A percentile compares a stretch with the other conserved stretches of the same genome.
phyloP scores from a whole-genome alignment of 2,888 invertebrate species.

The Lottia scabra region DNA sequence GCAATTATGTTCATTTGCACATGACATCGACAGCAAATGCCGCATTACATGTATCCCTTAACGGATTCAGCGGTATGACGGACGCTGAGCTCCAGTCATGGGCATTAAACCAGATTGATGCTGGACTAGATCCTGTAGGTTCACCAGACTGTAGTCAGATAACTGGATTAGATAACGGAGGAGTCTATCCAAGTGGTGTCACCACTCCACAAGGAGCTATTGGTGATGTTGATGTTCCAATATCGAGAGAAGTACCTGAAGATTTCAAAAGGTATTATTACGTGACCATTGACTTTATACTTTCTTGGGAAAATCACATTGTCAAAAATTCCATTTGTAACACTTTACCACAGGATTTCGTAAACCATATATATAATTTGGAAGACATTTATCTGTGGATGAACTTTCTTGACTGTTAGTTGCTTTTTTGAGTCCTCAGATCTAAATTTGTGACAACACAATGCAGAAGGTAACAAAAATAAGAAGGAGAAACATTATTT shows the following conservation, averaged over 20 bases:
- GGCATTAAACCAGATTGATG: constrained; percentile 33
- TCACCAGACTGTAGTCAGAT: constrained; percentile 27
- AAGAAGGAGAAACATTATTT: too few species aligned
- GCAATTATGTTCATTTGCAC: constrained; percentile 38
- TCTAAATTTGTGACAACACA: too few species aligned
- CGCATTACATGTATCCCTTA: constrained; percentile 21
- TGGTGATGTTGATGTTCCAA: constrained; percentile 40
- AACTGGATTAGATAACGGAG: constrained; percentile 28
- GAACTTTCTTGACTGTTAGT: too few species aligned
- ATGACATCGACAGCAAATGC: constrained; percentile 41
- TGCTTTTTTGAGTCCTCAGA: too few species aligned
- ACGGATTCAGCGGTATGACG: constrained; percentile 17
- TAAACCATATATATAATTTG: too few species aligned
- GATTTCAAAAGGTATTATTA: constrained; percentile 41
- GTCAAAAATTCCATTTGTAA: too few species aligned
- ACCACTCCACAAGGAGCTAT: constrained; percentile 35
- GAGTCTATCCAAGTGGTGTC: constrained; percentile 32
- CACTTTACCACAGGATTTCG: too few species aligned
- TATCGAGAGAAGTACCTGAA: constrained; percentile 32
- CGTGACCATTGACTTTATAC: too few species aligned
- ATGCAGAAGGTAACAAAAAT: too few species aligned
- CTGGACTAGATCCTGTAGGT: constrained; percentile 22
- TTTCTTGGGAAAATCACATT: too few species aligned
- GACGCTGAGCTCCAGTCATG: constrained; percentile 21
- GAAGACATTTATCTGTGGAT: too few species aligned